Percentiles rank a stretch among this genome's conserved stretches.
These are phyloP conservation scores for Labeo catla DNA, from an alignment of 2,113 vertebrate species.

Conservation along the genomic window DNA sequence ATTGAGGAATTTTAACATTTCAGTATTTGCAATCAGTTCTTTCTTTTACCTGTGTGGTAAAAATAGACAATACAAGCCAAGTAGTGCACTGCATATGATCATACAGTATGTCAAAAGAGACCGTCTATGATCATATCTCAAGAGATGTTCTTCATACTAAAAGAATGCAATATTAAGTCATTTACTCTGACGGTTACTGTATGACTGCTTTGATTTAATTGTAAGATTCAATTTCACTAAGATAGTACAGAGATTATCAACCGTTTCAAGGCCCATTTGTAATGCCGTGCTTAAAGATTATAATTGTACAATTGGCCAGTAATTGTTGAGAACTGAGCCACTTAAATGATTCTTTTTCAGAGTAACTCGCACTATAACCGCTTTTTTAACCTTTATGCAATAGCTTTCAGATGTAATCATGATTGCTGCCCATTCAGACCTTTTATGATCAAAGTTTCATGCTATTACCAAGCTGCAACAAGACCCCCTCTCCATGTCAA, in stretches of 20 bases:
- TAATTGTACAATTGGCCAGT: neutral
- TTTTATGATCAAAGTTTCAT: slow-evolving; percentile 38
- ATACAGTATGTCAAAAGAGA: neutral
- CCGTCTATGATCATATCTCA: neutral
- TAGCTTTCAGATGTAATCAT: slow-evolving; percentile 7
- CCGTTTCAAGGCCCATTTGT: neutral
- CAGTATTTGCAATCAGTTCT: neutral
- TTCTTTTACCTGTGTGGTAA: neutral
- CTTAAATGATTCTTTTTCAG: slow-evolving; percentile 13
- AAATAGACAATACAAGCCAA: neutral
- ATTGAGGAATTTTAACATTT: too few species aligned
- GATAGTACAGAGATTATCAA: neutral
- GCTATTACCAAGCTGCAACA: slow-evolving; percentile 10
- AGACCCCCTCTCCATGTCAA: slow-evolving; percentile 21
- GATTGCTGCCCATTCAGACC: slow-evolving; percentile 20
- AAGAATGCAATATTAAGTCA: neutral
- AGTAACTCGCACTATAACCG: neutral
- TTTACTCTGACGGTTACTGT: neutral
- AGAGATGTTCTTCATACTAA: neutral
- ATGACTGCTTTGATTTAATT: neutral
- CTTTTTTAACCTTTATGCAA: neutral
- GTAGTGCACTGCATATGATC: neutral
- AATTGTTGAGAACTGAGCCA: slow-evolving; percentile 26
- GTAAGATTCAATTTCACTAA: neutral
- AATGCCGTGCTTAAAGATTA: neutral